Evolutionary conservation across 92 coral and sea anemone species (phyloP), one percentile per base, ranked within the genome.

Genomic region (Palythoa grandiflora): DNA sequence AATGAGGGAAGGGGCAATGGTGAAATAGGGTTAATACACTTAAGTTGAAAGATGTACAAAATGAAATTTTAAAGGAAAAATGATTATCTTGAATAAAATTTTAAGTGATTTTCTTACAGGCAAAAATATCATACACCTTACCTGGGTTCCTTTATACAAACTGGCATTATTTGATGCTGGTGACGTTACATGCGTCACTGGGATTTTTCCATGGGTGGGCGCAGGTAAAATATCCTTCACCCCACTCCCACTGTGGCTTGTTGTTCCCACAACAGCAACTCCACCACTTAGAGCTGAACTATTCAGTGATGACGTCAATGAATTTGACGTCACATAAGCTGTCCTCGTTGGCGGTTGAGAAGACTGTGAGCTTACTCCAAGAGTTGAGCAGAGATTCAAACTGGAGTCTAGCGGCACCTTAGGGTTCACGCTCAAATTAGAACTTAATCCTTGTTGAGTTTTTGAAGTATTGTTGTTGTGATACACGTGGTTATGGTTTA

Each of bases 141-240:
- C 86, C 75, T 81, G 74, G 36, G 63, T 44, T 76, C 96, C 93
- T 78, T 95, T 95, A 60, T 70, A 84, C 38, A 93, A 81, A 50
- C 72, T 89, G 1, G 73, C 88, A 75, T 90, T 84, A 15, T 88
- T 80, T 55, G 84, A 57, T 78, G 83, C 55, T 48, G 80, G 92
- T 11, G 87, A 79, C 19, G 94, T 79, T 16, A 89, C 94, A 65
- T 91, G 90, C 9, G 96, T 72, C n/a, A 78, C 91, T 15, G 94
- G 79, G 83, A 84, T 65, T 10, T 84, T 91, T 13, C 81, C 77
- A 40, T 75, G 91, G 77, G 88, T 44, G 6, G 94, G 92, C 1
- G 92, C 96, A 8, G 96, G 96, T 74, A 94, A 84, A 87, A 94
- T 94, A 20, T 92, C 96, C 83, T 94, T 94, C 6, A 94, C 88